Conservation (phyloP, 2,888 invertebrate species). For the Abrostola tripartita region DNA sequence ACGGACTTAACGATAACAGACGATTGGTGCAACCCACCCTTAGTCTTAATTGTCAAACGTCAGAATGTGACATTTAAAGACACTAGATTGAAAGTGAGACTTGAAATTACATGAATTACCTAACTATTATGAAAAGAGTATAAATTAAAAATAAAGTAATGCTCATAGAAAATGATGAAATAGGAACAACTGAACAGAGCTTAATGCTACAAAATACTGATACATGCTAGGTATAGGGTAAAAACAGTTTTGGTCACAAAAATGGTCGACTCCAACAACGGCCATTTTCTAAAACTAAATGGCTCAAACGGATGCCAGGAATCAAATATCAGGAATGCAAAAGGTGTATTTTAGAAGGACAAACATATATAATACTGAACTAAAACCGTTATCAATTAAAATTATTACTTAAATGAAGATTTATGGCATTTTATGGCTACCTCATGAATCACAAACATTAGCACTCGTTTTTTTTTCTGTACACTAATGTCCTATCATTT, state of each 20-base stretch:
- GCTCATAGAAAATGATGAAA: conserved; percentile 57
- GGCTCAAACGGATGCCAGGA: conserved; percentile 72
- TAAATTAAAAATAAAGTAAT: conserved; percentile 48
- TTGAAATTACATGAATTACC: conserved; percentile 7
- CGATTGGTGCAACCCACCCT: no score
- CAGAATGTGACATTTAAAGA: no score
- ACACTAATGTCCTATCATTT: conserved; percentile 71
- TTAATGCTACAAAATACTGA: conserved; percentile 85
- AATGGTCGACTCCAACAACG: conserved; percentile 41
- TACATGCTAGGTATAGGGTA: conserved; percentile 79
- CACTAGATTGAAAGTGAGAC: no score
- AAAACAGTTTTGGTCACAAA: conserved; percentile 72
- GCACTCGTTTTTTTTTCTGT: conserved; percentile 74
- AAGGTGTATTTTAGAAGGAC: conserved; percentile 66
- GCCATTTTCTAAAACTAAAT: conserved; percentile 69
- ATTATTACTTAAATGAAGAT: conserved; percentile 63
- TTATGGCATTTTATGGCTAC: conserved; percentile 88
- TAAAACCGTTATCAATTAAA: conserved; percentile 51
- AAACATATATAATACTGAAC: conserved; percentile 71
- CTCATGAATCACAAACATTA: conserved; percentile 85
- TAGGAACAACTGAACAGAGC: conserved; percentile 83
- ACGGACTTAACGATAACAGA: no score
- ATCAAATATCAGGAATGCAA: conserved; percentile 77
- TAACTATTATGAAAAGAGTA: conserved; percentile 34
- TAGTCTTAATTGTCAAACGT: no score